Evolutionary conservation across 2,113 vertebrate species (phyloP), one percentile per base, ranked within the genome.

Genomic region (Emydocephalus ijimae): DNA sequence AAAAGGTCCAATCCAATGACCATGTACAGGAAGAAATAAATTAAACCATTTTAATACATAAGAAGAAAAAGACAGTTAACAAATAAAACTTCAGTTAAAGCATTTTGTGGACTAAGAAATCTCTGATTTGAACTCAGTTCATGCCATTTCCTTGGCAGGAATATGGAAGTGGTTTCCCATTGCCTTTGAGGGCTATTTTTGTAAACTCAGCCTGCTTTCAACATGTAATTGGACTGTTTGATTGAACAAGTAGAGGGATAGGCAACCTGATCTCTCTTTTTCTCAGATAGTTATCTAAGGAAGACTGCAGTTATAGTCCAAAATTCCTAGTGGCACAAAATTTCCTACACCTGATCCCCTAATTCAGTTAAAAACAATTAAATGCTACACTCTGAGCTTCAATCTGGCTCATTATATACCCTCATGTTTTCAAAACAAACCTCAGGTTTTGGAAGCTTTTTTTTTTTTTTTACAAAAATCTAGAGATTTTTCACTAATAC

Each of bases 341-440:
- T 57, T 45, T 4, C 18, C 9, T n/a, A 10, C 26, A 1, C 15
- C n/a, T 48, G 55, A 39, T 43, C n/a, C n/a, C n/a, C 55, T 59
- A 57, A 43, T 61, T 89, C 57, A 34, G 12, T 43, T 89, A 43
- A 24, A 57, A 89, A 45, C 54, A 23, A 54, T 88, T 52, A 57
- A 89, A 5, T 87, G 45, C 54, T 26, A 23, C 55, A 39, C 23
- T 26, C 89, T 48, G 48, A 90, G 59, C 45, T 24, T 89, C 24
- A 24, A 48, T 64, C 26, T 14, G 69, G 26, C 26, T 43, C 26
- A n/a, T 90, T 50, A 50, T n/a, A 24, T 61, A 45, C 15, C n/a
- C 14, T 18, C 48, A 92, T 95, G 96, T 96, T 89, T n/a, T 95
- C 93, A 95, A 96, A 97, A 95, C 91, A 95, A 97, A 95, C 96